A percentile compares a stretch with the other conserved stretches of the same genome.
phyloP scores from a whole-genome alignment of 2,797 vertebrate species.

The Morus bassanus region DNA sequence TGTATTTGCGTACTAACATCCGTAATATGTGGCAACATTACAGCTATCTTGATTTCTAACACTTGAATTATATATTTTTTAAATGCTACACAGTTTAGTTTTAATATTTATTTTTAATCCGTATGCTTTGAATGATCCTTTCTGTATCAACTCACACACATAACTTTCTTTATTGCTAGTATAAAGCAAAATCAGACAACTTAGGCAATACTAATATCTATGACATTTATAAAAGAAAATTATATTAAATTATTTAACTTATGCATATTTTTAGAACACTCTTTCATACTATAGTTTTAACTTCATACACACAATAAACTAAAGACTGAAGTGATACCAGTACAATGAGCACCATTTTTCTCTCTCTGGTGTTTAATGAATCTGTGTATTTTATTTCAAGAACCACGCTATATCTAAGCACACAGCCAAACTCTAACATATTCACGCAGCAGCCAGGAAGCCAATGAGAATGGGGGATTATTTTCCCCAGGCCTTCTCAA shows the following conservation, averaged over 20 bases:
- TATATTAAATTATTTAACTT: constrained; percentile 16
- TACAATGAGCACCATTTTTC: neutral
- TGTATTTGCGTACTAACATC: neutral
- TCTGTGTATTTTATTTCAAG: neutral
- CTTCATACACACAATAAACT: neutral
- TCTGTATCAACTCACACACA: neutral
- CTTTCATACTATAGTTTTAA: neutral
- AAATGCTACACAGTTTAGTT: neutral
- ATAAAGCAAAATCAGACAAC: constrained; percentile 31
- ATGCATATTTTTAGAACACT: neutral
- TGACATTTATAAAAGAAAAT: neutral
- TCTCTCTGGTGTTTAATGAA: neutral
- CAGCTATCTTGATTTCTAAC: neutral
- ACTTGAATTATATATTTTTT: neutral
- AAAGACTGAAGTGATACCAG: neutral
- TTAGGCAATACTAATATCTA: neutral
- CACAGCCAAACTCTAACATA: neutral
- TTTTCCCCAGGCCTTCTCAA: neutral
- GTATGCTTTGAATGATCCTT: neutral
- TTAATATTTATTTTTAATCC: neutral
- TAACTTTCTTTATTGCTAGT: neutral
- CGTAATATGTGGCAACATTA: neutral
- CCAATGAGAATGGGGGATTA: neutral
- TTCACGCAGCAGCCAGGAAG: neutral
- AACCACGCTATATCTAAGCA: neutral